Evolutionary conservation across 2,888 invertebrate genomes (phyloP), one percentile per base, ranked within the genome.

Genomic region (Ariolimax columbianus): DNA sequence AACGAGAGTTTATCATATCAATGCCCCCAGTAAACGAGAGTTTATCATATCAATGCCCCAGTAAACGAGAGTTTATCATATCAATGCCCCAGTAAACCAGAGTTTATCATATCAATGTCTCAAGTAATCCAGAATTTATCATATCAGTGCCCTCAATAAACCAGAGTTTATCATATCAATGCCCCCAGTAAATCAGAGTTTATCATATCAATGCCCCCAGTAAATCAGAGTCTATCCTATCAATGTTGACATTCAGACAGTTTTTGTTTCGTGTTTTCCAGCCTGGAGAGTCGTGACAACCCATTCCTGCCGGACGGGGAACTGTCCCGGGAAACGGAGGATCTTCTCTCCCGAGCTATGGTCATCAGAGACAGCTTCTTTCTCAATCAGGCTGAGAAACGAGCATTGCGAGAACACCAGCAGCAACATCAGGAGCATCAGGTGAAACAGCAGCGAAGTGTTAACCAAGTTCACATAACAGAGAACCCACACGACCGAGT

Each of bases 281-380:
- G 98, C 95, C 97, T 97, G 94, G 98, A 98, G 94, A 98, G 97
- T 89, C 97, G 98, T 97, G 98, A 98, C 95, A 99, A 98, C 95
- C 98, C 98, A 86, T 99, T 99, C 96, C 96, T 98, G 94, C 98
- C 98, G 43, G 98, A 98, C 92, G 98, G 98, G 87, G 98, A 98
- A 95, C 95, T 99, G 92, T 97, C 97, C 93, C 96, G 97, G 91
- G 97, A 98, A 95, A 98, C 98, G 43, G 98, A 98, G 94, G 98
- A 98, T 95, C 98, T 98, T 91, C 98, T 98, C 88, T 97, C 98
- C 93, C 95, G 92, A 82, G 93, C 93, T n/a, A 93, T 91, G 66
- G 93, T 93, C 82, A 91, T 93, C 73, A 89, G 93, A 79, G 93
- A 92, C 89, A 91, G 91, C 87, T 92, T 93, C 85, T 89, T 90